These are phyloP conservation scores for Phalacrocorax brasilianus DNA, from an alignment of 2,113 vertebrate species.

Conservation along the genomic window DNA sequence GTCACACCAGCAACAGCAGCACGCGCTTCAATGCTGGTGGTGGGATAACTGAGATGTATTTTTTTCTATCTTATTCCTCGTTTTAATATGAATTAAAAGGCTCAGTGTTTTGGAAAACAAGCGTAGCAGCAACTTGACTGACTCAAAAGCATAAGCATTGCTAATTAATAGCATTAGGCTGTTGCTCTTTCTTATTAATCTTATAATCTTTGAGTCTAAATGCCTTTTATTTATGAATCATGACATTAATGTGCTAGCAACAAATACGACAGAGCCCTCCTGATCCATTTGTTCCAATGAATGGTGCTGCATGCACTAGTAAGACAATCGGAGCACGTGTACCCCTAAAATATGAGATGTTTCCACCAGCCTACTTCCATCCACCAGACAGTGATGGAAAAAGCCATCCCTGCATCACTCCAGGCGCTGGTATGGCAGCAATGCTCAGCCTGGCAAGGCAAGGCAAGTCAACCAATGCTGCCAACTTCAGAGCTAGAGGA, in stretches of 20 bases:
- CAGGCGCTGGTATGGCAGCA: background rate
- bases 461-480: accelerated
- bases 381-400: accelerated
- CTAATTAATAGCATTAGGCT: background rate
- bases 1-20: background rate
- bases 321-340: accelerated
- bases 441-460: background rate
- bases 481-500: background rate
- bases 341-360: background rate
- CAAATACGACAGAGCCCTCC: background rate
- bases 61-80: background rate
- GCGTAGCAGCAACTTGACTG: background rate
- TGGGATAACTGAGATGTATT: background rate
- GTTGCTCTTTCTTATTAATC: background rate
- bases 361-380: background rate
- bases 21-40: accelerated
- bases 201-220: background rate
- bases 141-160: background rate
- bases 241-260: background rate
- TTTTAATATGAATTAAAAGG: background rate
- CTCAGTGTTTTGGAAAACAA: background rate
- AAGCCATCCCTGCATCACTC: background rate
- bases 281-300: background rate
- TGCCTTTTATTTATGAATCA: background rate
- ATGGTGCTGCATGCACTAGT: accelerated